These are phyloP conservation scores for Mastomys coucha DNA, from an alignment of 2,113 vertebrate genomes.

Conservation along the genomic window DNA sequence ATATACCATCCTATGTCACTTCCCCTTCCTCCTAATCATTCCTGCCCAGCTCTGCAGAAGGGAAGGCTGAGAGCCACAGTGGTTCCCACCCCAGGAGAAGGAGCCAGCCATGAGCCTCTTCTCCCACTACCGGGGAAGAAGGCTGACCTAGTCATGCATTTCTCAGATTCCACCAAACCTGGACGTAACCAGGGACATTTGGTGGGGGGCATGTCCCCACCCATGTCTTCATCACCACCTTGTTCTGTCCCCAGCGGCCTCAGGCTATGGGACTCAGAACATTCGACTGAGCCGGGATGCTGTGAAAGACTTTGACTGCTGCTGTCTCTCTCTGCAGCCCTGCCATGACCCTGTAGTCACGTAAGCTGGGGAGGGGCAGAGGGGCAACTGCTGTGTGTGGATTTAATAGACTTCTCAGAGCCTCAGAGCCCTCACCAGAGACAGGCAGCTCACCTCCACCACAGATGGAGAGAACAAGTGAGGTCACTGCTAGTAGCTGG, in stretches of 20 bases:
- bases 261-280: constrained; percentile 95
- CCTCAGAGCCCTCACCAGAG: neutral
- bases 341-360: constrained; percentile 94
- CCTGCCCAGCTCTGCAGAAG: neutral
- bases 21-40: neutral
- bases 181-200: neutral
- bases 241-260: constrained; percentile 87
- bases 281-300: constrained; percentile 94
- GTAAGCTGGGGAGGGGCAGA: constrained; percentile 82
- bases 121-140: neutral
- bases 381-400: neutral
- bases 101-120: too few species aligned
- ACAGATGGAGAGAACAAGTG: neutral
- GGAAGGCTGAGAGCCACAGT: neutral
- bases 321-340: constrained; percentile 94
- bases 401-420: neutral
- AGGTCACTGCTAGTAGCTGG: neutral
- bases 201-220: neutral
- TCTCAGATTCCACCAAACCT: neutral
- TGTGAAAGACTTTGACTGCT: constrained; percentile 96
- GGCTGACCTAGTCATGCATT: neutral
- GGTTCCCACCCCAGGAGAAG: too few species aligned
- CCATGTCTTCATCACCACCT: neutral
- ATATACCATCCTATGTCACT: neutral
- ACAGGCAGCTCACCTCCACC: neutral